Evolutionary conservation across 2,113 vertebrate species (phyloP).

Genomic region (Clinocottus analis): DNA sequence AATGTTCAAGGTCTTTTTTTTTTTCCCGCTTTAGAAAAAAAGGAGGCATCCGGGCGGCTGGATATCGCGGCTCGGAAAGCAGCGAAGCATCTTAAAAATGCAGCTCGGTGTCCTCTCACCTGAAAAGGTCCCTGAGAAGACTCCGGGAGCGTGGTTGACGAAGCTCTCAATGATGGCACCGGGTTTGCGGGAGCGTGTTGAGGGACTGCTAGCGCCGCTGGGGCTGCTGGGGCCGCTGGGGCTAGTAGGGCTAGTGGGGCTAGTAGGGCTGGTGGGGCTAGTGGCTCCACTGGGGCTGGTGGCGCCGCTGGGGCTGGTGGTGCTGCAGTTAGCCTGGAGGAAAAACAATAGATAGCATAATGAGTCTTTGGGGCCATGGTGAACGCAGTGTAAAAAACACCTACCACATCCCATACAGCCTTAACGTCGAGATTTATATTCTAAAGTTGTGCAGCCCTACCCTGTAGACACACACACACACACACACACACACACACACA

Average conservation of each 20-base stretch:
- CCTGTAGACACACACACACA: no score
- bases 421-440: no score
- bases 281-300: slow-evolving; percentile 28
- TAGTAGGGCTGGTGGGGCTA: slow-evolving; percentile 57
- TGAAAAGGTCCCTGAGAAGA: slow-evolving; percentile 98
- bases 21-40: no score
- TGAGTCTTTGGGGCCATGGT: neutral
- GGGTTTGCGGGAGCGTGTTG: slow-evolving; percentile 89
- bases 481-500: no score
- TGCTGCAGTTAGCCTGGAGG: slow-evolving; percentile 86
- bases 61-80: slow-evolving; percentile 6
- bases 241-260: slow-evolving; percentile 16
- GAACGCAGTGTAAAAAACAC: neutral
- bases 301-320: slow-evolving; percentile 12
- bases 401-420: neutral
- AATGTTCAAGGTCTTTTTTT: neutral
- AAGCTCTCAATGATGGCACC: slow-evolving; percentile 97
- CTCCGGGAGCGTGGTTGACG: slow-evolving; percentile 95
- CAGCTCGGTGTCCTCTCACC: slow-evolving; percentile 75
- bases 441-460: no score
- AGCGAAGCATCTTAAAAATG: slow-evolving; percentile 21
- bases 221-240: slow-evolving; percentile 48
- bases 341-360: neutral
- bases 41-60: no score
- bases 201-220: slow-evolving; percentile 70